Conservation (phyloP, 2,888 invertebrate species). For the Sarcophaga caerulescens region DNA sequence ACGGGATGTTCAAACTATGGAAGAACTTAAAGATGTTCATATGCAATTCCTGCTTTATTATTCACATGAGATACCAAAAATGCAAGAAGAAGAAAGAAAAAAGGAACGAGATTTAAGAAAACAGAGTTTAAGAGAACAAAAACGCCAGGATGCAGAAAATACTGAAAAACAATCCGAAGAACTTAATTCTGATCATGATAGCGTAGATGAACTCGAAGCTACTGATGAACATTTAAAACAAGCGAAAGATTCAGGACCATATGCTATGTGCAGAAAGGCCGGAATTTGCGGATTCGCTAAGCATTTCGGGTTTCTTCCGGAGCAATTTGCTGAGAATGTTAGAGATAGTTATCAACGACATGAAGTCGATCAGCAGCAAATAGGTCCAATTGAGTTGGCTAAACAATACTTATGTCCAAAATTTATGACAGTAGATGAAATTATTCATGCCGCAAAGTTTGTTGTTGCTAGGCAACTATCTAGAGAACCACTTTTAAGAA, state of each 20-base stretch:
- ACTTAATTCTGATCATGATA: slow-evolving; percentile 86
- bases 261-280: slow-evolving; percentile 92
- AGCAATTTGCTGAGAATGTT: slow-evolving; percentile 97
- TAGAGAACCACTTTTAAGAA: slow-evolving; percentile 93
- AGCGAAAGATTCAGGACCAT: slow-evolving; percentile 93
- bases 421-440: slow-evolving; percentile 89
- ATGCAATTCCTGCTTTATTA: slow-evolving; percentile 97
- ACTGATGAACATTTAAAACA: slow-evolving; percentile 88
- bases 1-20: slow-evolving; percentile 89
- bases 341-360: slow-evolving; percentile 97
- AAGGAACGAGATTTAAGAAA: slow-evolving; percentile 86
- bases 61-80: slow-evolving; percentile 89
- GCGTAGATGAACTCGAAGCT: slow-evolving; percentile 84
- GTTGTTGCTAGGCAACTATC: slow-evolving; percentile 97
- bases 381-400: slow-evolving; percentile 92
- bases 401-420: slow-evolving; percentile 87
- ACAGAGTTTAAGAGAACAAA: slow-evolving; percentile 80
- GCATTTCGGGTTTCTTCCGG: slow-evolving; percentile 95
- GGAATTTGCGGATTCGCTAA: slow-evolving; percentile 93
- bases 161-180: slow-evolving; percentile 80
- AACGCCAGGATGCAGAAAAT: slow-evolving; percentile 71
- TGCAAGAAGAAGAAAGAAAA: slow-evolving; percentile 88
- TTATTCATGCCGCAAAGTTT: slow-evolving; percentile 93
- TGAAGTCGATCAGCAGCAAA: slow-evolving; percentile 95
- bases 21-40: slow-evolving; percentile 96